Evolutionary conservation across 1,140 invertebrate species (phyloP), one percentile per base, ranked within the genome.

Genomic region (Panagrolaimus sp.): DNA sequence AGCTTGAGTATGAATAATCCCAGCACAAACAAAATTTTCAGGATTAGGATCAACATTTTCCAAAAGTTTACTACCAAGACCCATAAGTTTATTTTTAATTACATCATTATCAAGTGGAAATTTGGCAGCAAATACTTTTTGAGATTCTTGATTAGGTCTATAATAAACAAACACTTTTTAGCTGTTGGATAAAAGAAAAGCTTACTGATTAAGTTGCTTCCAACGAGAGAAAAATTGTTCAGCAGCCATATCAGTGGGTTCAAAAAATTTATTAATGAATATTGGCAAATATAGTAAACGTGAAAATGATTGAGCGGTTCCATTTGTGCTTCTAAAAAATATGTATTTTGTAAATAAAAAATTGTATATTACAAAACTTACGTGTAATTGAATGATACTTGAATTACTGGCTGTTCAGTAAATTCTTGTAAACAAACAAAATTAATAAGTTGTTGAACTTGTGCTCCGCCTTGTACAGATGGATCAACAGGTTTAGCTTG

Each of bases 21-120:
- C 96, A 81, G 96, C 96, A 86, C 92, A 94, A 51, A 99, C 96
- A 88, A 95, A 98, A 85, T 99, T 99, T 76, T 98, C 94, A 45
- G 93, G 92, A 87, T 98, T 98, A 8, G 95, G 95, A 87, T 99
- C 96, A 77, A 99, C 96, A 57, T 91, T 90, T 71, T 85, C 82
- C 57, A 89, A 78, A 45, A 96, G 86, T 81, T 93, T 92, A 89
- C 97, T 92, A 45, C 96, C 95, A 86, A 98, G 96, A 45, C 93
- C 93, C 80, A 91, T 87, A 38, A 99, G 86, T 85, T 96, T 97
- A 71, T 91, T 90, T 78, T 91, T 89, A 68, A 91, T 90, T 68
- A 89, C 89, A 73, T 89, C 87, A 67, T 89, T 86, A 85, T 99
- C 95, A 88, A 98, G 93, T 8, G 91, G 88, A 74, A 88, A 87